Conservation (phyloP, 2,888 invertebrate genomes). For the Coelopa pilipes region DNA sequence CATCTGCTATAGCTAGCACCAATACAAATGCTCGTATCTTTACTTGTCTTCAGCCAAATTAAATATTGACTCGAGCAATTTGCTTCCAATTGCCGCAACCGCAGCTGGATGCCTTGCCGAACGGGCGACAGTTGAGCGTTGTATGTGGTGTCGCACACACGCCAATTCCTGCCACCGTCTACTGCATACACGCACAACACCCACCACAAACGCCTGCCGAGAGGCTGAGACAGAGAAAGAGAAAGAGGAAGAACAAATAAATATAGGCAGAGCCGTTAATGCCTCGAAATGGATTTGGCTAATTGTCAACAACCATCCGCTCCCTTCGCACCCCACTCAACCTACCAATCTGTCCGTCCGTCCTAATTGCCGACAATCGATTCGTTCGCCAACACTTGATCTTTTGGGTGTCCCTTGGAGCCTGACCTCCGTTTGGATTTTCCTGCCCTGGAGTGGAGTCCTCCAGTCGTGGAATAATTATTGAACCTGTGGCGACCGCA, state of each 20-base stretch:
- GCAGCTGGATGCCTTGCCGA: not conserved
- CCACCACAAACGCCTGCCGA: not conserved
- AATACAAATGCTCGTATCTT: not conserved
- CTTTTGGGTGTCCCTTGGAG: too few species aligned
- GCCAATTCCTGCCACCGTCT: too few species aligned
- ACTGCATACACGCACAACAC: too few species aligned
- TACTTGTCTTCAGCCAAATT: not conserved
- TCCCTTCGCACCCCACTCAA: not conserved
- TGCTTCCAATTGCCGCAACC: constrained; percentile 1
- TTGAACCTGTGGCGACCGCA: too few species aligned
- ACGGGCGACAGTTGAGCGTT: too few species aligned
- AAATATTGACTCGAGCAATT: constrained; percentile 12
- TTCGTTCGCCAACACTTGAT: too few species aligned
- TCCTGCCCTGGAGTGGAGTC: too few species aligned
- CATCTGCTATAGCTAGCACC: not conserved
- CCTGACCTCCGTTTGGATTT: too few species aligned
- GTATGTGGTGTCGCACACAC: too few species aligned
- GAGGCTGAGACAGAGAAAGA: not conserved
- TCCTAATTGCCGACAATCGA: too few species aligned
- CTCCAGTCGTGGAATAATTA: too few species aligned
- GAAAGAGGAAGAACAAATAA: not conserved
- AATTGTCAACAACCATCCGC: constrained; percentile 1
- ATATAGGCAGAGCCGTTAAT: not conserved
- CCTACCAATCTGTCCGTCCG: not conserved
- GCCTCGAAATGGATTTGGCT: not conserved